These are phyloP conservation scores for Maniola jurtina DNA, from an alignment of 1,140 invertebrate genomes.

Conservation along the genomic window DNA sequence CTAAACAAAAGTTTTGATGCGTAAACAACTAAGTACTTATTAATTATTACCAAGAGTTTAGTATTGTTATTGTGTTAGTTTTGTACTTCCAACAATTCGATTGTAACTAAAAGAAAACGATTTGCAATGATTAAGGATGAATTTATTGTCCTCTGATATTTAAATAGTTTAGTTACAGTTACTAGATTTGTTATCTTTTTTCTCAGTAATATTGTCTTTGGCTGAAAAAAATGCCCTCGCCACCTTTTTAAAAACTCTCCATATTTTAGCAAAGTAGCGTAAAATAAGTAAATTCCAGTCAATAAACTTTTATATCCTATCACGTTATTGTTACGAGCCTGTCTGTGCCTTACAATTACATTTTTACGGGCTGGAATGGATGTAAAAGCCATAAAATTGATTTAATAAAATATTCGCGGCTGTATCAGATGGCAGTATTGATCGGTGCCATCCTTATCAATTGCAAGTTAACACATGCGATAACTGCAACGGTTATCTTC, in stretches of 20 bases:
- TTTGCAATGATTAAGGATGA: too few relatives aligned
- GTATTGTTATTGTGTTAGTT: too few relatives aligned
- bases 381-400: constrained; percentile 36
- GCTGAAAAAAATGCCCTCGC: too few relatives aligned
- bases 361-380: constrained; percentile 32
- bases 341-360: constrained; percentile 18
- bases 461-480: constrained; percentile 34
- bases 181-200: too few relatives aligned
- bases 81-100: too few relatives aligned
- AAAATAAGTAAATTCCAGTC: constrained; percentile 9
- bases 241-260: not conserved
- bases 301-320: constrained; percentile 10
- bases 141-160: too few relatives aligned
- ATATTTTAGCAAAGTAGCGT: not conserved
- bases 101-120: too few relatives aligned
- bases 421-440: constrained; percentile 33
- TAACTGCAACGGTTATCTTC: constrained; percentile 32
- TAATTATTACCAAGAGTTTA: too few relatives aligned
- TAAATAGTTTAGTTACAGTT: too few relatives aligned
- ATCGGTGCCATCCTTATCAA: constrained; percentile 35
- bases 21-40: too few relatives aligned
- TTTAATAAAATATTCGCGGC: constrained; percentile 31
- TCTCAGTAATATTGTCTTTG: too few relatives aligned
- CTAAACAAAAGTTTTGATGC: too few relatives aligned
- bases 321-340: constrained; percentile 8